Evolutionary conservation across 2,888 invertebrate species (phyloP), one percentile per base, ranked within the genome.

Genomic region (Lithophane ornitopus): DNA sequence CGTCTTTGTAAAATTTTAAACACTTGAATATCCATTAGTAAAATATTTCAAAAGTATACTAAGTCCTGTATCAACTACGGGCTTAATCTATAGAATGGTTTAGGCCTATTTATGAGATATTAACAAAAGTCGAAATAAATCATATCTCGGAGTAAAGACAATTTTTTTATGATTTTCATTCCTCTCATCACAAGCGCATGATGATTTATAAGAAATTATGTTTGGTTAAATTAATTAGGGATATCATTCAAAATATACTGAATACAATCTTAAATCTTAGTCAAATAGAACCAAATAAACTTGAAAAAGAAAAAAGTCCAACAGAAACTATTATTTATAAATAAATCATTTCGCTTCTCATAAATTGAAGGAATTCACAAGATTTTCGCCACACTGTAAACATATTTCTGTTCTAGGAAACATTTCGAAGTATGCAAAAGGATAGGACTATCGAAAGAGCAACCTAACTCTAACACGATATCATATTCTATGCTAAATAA

Each of bases 41-140:
- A 93, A 93, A 92, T 92, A 93, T 91, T 90, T 91, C 90, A 91
- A 94, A 92, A 92, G 90, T 94, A 94, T 92, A 91, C 93, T 94
- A 94, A 91, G 89, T 92, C 94, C 94, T 95, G 95, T 95, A 93
- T 93, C 80, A 93, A 91, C 95, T 95, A 95, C 94, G 94, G 95
- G 94, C 95, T 96, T 95, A 95, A 80, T 89, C 94, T 95, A 93
- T 84, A 87, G 90, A 90, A 89, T 89, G 89, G 92, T 93, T 95
- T 96, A 96, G 96, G 96, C 96, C 96, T 95, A 94, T 94, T 90
- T 88, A 90, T 89, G 87, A 90, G 78, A 88, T 86, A 84, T 82
- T 8, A 82, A 83, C 67, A 66, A 83, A 84, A 78, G 69, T 46
- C 59, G 44, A 80, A 74, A 70, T n/a, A 56, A 78, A 80, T 44